A percentile compares a stretch with the other conserved stretches of the same genome.
phyloP scores from a whole-genome alignment of 2,797 vertebrate genomes.

The Chromobotia macracanthus region DNA sequence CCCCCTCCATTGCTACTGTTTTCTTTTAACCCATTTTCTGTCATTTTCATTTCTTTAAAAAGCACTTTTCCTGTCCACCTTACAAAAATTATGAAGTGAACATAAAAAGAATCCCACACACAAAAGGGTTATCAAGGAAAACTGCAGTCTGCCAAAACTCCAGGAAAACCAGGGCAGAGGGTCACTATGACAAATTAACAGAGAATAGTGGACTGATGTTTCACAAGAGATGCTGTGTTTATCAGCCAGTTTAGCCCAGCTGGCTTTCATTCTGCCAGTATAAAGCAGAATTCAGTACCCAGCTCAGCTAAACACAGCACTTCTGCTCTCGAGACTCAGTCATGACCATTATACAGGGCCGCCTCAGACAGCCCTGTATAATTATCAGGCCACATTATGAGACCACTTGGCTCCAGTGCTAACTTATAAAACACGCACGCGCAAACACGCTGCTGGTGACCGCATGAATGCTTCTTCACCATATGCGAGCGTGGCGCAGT shows the following conservation, averaged over 20 bases:
- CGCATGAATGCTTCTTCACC: conserved; percentile 56
- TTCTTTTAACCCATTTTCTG: background rate
- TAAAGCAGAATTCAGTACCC: conserved; percentile 31
- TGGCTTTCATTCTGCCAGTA: conserved; percentile 61
- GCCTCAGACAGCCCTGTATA: conserved; percentile 59
- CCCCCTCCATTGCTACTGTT: background rate
- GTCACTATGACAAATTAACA: conserved; percentile 58
- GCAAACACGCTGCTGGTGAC: conserved; percentile 46
- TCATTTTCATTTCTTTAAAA: conserved; percentile 1
- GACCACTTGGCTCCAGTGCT: conserved; percentile 60
- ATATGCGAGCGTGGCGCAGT: conserved; percentile 59
- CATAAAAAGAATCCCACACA: background rate
- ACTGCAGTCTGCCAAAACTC: conserved; percentile 39
- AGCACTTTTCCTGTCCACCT: conserved; percentile 8
- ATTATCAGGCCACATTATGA: conserved; percentile 62
- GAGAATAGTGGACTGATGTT: conserved; percentile 46
- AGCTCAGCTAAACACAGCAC: conserved; percentile 34
- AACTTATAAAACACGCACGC: conserved; percentile 56
- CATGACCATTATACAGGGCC: conserved; percentile 59
- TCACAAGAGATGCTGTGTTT: conserved; percentile 59
- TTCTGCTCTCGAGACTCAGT: conserved; percentile 52
- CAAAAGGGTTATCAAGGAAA: conserved; percentile 15
- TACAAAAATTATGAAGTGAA: background rate
- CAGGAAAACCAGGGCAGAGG: conserved; percentile 40
- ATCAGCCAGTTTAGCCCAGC: conserved; percentile 64